phyloP scores from a whole-genome alignment of 2,797 vertebrate genomes.

The Channa striata region DNA sequence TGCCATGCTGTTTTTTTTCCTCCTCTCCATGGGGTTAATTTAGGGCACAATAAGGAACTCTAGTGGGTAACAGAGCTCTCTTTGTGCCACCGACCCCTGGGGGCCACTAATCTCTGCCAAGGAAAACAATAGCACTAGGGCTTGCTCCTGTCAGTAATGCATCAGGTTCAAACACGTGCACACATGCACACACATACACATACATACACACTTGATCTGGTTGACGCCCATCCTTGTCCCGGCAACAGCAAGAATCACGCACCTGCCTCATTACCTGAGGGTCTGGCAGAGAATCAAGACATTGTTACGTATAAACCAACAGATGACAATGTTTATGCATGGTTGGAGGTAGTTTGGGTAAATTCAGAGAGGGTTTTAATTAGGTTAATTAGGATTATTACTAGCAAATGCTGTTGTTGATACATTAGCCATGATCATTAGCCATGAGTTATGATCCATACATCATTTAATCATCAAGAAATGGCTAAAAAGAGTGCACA shows the following conservation, averaged over 20 bases:
- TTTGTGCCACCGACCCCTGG: conserved; percentile 93
- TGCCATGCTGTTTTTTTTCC: conserved; percentile 89
- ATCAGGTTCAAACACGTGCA: conserved; percentile 77
- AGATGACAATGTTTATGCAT: too few species aligned
- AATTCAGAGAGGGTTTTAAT: too few species aligned
- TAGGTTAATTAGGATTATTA: too few species aligned
- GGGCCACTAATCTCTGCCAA: conserved; percentile 94
- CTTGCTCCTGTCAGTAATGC: conserved; percentile 89
- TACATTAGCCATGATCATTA: too few species aligned
- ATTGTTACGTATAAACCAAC: too few species aligned
- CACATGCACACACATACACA: conserved; percentile 11
- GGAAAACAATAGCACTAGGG: conserved; percentile 92
- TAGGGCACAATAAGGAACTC: conserved; percentile 94
- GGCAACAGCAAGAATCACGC: conserved; percentile 78
- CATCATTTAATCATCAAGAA: too few species aligned
- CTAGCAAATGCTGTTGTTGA: too few species aligned
- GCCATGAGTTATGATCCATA: too few species aligned
- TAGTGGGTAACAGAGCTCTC: conserved; percentile 94
- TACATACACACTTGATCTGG: conserved; percentile 20
- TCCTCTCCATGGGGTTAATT: conserved; percentile 88
- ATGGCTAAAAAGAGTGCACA: too few species aligned
- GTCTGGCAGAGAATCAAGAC: conserved; percentile 85
- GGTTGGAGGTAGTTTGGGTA: too few species aligned
- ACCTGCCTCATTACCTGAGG: conserved; percentile 82
- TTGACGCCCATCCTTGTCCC: conserved; percentile 40